These are phyloP conservation scores for Brachystomella parvula DNA, from an alignment of 1,140 invertebrate species.

Conservation along the genomic window DNA sequence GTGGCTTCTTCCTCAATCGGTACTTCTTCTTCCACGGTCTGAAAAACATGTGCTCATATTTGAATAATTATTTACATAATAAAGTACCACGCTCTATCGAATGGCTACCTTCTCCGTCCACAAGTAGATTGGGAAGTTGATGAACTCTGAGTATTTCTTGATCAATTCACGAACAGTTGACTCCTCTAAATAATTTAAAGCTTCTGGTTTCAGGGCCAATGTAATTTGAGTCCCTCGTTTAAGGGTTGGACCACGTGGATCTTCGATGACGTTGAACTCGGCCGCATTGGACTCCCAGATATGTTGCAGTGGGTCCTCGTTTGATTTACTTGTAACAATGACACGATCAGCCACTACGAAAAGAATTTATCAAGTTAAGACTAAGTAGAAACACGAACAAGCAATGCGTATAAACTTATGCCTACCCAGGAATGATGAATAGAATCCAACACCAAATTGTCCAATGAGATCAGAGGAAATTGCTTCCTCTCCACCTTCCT, in stretches of 20 bases:
- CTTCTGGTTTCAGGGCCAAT: slow-evolving; percentile 92
- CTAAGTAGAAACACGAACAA: neutral
- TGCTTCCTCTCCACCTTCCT: slow-evolving; percentile 51
- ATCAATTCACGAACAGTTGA: slow-evolving; percentile 83
- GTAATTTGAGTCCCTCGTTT: slow-evolving; percentile 79
- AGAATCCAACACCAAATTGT: slow-evolving; percentile 97
- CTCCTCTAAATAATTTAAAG: slow-evolving; percentile 86
- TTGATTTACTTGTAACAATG: slow-evolving; percentile 90
- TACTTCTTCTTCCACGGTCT: slow-evolving; percentile 78
- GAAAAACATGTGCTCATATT: slow-evolving; percentile 15
- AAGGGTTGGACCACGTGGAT: slow-evolving; percentile 87
- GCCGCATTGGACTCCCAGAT: slow-evolving; percentile 96
- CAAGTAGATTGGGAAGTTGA: slow-evolving; percentile 96
- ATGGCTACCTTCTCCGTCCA: slow-evolving; percentile 74
- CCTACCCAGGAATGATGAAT: slow-evolving; percentile 82
- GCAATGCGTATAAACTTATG: slow-evolving; percentile 7
- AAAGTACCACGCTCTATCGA: too few species aligned
- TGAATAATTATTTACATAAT: neutral
- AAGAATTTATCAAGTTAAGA: slow-evolving; percentile 8
- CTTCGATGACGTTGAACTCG: slow-evolving; percentile 79
- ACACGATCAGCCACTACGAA: slow-evolving; percentile 68
- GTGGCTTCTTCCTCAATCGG: slow-evolving; percentile 56
- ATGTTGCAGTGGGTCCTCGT: slow-evolving; percentile 83
- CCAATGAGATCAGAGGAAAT: slow-evolving; percentile 81
- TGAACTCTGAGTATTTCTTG: slow-evolving; percentile 98